Conservation (phyloP, 2,113 vertebrate species). For the Talpa occidentalis region DNA sequence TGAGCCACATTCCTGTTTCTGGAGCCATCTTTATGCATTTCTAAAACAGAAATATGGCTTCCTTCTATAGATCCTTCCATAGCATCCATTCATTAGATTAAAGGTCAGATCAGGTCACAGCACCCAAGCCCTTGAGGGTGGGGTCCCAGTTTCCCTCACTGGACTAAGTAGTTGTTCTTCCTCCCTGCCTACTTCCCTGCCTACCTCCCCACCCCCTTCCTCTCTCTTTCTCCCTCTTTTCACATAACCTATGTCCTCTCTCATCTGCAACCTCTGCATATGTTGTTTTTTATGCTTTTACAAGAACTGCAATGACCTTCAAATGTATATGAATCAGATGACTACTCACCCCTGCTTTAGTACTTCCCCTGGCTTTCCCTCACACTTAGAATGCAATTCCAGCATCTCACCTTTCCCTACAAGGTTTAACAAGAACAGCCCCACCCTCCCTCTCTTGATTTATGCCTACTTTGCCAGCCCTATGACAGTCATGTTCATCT, state of each 20-base stretch:
- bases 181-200: background rate
- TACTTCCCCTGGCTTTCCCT: background rate
- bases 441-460: background rate
- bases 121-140: accelerated
- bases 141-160: background rate
- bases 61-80: background rate
- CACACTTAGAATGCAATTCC: background rate
- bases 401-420: background rate
- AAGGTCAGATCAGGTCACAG: background rate
- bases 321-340: background rate
- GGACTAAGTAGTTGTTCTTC: background rate
- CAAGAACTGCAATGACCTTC: background rate
- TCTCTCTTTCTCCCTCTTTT: background rate
- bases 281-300: background rate
- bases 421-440: background rate
- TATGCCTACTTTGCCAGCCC: background rate
- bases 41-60: background rate
- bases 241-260: background rate
- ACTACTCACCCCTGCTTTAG: background rate
- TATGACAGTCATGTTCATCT: background rate
- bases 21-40: background rate
- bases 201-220: accelerated
- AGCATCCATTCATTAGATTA: background rate
- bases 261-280: background rate
- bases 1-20: background rate